Evolutionary conservation across 2,888 invertebrate genomes (phyloP), one percentile per base, ranked within the genome.

Genomic region (Bellardia bayeri): DNA sequence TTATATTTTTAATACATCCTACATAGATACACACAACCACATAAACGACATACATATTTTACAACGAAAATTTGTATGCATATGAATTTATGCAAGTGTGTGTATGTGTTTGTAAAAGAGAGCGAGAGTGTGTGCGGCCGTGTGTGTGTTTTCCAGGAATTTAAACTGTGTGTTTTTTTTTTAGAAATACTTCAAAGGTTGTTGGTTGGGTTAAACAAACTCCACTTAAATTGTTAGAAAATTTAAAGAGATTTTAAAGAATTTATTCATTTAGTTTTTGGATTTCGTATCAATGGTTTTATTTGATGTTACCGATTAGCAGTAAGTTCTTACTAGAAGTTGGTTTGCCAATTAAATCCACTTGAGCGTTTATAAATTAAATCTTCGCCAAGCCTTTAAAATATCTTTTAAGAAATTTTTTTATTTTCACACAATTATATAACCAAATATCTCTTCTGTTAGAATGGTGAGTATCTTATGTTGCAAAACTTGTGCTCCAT

Each of bases 171-270:
- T 66, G 33, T 78, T n/a, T 54, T 64, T 11, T 23, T 56, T 63
- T 40, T 64, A 30, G 16, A 68, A 56, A 56, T 13, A 68, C 68
- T 49, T 68, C 56, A 79, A 79, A 58, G 79, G 56, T 79, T 69
- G 42, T 58, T 49, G 49, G 49, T 79, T 56, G 33, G 45, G 14
- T 45, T 69, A 45, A 69, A 33, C n/a, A 16, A 79, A 69, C 30
- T 37, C 23, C 45, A 56, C 54, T 37, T 42, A 30, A 56, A 33
- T 75, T 75, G 9, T n/a, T 4, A 37, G 45, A 63, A 49, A n/a
- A 16, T 16, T 23, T 8, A 9, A 16, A 54, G 37, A 8, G 56
- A 56, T 40, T 40, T 56, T 54, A 40, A 40, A 56, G 72, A 72
- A 56, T 56, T 42, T 42, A 56, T 23, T 72, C 40, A 56, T 56